phyloP scores from a whole-genome alignment of 2,113 vertebrate species.

The Pipa parva region DNA sequence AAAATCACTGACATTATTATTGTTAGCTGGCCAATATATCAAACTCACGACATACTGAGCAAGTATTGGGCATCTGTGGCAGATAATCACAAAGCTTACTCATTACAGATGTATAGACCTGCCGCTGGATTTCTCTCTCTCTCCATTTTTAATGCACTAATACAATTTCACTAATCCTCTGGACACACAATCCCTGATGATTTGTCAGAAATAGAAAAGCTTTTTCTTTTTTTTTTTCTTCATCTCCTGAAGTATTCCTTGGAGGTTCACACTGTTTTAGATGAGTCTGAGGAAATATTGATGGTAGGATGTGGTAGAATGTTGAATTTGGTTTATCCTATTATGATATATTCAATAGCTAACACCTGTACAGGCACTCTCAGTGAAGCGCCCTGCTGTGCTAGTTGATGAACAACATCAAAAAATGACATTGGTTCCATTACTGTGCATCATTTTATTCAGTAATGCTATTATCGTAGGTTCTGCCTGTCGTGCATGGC shows the following conservation, averaged over 20 bases:
- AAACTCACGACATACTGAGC: background rate
- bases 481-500: background rate
- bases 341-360: background rate
- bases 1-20: background rate
- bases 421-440: background rate
- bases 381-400: background rate
- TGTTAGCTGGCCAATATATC: background rate
- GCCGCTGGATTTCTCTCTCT: background rate
- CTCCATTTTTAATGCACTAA: background rate
- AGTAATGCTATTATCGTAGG: background rate
- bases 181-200: background rate
- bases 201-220: background rate
- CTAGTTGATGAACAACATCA: constrained; percentile 1
- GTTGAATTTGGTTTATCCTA: background rate
- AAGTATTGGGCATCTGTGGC: background rate
- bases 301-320: background rate
- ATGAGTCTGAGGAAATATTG: background rate
- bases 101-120: background rate
- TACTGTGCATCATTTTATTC: background rate
- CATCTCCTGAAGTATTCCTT: background rate
- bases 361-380: background rate
- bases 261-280: background rate
- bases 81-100: background rate
- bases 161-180: constrained; percentile 1
- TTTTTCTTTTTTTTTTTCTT: background rate